Evolutionary conservation across 2,113 vertebrate genomes (phyloP).

Genomic region (Protomyctophum bolini): DNA sequence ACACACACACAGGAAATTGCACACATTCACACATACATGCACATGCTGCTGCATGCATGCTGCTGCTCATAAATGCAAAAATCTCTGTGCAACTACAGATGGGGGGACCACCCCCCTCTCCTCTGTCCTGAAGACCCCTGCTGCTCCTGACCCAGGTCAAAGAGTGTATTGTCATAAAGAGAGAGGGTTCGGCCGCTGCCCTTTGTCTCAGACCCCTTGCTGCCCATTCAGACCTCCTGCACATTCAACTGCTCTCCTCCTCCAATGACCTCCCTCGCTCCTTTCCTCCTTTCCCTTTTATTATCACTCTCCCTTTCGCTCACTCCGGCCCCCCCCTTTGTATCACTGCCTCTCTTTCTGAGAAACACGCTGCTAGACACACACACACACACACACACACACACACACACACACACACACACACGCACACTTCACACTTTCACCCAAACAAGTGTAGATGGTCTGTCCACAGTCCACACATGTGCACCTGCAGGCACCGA

Average conservation of each 20-base stretch:
- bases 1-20: constrained; percentile 18
- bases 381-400: constrained; percentile 26
- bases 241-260: constrained; percentile 58
- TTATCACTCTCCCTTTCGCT: constrained; percentile 1
- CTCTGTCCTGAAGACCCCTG: not conserved
- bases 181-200: constrained; percentile 65
- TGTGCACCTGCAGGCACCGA: too few relatives aligned
- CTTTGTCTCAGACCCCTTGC: constrained; percentile 69
- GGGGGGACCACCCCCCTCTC: constrained; percentile 53
- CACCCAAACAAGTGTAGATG: too few relatives aligned
- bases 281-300: constrained; percentile 54
- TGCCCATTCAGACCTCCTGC: constrained; percentile 72
- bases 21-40: constrained; percentile 33
- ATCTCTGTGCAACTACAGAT: constrained; percentile 59
- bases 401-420: constrained; percentile 6
- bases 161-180: constrained; percentile 79
- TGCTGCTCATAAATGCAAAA: constrained; percentile 9
- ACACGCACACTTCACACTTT: constrained; percentile 35
- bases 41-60: constrained; percentile 3
- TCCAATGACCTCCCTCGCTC: constrained; percentile 23
- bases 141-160: constrained; percentile 69
- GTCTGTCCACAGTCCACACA: too few relatives aligned
- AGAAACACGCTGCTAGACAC: constrained; percentile 9
- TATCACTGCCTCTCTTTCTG: not conserved
- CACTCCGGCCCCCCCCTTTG: not conserved